Percentiles rank a stretch among this genome's conserved stretches.
Conservation (phyloP, 2,113 vertebrate species). For the Hiodon tergisus region DNA sequence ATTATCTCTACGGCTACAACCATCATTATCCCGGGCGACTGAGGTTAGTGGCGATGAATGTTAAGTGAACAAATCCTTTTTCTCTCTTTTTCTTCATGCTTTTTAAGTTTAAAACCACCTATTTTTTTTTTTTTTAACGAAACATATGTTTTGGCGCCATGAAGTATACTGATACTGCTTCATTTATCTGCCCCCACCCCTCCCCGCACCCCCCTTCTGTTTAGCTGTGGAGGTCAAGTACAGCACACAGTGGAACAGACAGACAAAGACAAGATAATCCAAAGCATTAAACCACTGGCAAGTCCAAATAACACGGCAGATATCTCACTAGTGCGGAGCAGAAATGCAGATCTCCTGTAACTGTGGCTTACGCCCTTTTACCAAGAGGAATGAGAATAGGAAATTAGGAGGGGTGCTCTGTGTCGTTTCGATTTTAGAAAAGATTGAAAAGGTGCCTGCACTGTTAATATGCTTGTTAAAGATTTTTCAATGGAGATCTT, state of each 20-base stretch:
- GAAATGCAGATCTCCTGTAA: not conserved
- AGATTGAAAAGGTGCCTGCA: constrained; percentile 9
- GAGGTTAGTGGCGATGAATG: not conserved
- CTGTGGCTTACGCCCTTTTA: not conserved
- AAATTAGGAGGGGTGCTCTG: not conserved
- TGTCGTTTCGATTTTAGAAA: constrained; percentile 14
- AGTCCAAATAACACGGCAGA: not conserved
- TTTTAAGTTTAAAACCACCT: not conserved
- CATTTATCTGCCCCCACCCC: not conserved
- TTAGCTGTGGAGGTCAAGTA: not conserved
- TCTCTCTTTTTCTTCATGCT: constrained; percentile 12
- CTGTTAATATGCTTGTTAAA: constrained; percentile 19
- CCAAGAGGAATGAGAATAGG: not conserved
- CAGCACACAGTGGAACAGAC: not conserved
- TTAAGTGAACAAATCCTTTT: constrained; percentile 9
- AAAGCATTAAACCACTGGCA: not conserved
- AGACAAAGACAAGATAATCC: not conserved
- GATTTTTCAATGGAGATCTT: constrained; percentile 1
- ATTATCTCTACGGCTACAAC: constrained; percentile 29
- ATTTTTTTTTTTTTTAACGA: not conserved
- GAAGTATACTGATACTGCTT: not conserved
- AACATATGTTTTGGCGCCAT: not conserved
- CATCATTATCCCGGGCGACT: constrained; percentile 24
- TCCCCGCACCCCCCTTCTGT: not conserved
- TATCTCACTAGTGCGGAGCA: not conserved